Evolutionary conservation across 2,888 invertebrate genomes (phyloP).

Genomic region (Carpatolechia fugitivella): DNA sequence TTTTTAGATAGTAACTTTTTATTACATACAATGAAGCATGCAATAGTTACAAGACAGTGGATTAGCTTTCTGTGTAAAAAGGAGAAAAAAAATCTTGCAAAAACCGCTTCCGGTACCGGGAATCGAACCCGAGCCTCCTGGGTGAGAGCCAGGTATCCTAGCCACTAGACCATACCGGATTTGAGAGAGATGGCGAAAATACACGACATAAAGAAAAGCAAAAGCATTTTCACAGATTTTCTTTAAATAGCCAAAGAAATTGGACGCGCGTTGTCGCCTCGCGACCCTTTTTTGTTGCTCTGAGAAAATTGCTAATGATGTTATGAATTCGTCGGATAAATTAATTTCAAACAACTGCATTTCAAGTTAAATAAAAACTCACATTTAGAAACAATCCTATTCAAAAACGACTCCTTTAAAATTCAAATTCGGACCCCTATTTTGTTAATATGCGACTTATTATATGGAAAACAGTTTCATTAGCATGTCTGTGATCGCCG

Average conservation of each 20-base stretch:
- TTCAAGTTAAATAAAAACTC: background rate
- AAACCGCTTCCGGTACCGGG: constrained; percentile 71
- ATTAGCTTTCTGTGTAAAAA: no score
- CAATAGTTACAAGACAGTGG: no score
- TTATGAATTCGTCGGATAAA: no score
- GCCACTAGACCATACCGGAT: constrained; percentile 82
- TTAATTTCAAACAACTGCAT: no score
- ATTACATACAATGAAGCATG: no score
- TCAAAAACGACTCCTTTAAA: constrained; percentile 37
- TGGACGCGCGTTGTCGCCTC: no score
- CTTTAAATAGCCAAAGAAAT: no score
- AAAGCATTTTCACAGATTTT: no score
- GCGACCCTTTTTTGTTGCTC: no score
- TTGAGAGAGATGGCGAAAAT: constrained; percentile 25
- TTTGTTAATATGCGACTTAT: constrained; percentile 62
- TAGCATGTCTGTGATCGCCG: constrained; percentile 63
- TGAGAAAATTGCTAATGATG: no score
- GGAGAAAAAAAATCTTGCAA: background rate
- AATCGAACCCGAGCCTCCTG: constrained; percentile 86
- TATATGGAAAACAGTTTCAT: constrained; percentile 74
- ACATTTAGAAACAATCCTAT: constrained; percentile 32
- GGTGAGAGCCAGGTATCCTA: constrained; percentile 85
- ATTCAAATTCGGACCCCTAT: constrained; percentile 39
- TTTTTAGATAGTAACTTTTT: no score
- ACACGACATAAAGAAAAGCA: no score